Conservation (phyloP, 2,888 invertebrate species). For the Colletes collaris region DNA sequence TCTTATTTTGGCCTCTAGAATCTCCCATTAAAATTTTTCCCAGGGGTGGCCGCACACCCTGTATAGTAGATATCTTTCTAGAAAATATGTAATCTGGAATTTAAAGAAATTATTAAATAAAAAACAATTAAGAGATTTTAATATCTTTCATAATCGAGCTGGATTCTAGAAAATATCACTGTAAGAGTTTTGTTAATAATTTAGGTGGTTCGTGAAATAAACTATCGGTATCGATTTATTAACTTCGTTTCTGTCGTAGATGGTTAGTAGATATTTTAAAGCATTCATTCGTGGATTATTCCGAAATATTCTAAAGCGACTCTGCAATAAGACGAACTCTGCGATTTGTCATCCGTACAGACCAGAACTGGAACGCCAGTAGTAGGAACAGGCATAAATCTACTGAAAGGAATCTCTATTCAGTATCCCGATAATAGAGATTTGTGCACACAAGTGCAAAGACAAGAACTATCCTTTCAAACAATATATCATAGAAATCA, state of each 20-base stretch:
- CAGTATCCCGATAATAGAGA: constrained; percentile 5
- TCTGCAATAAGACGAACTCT: neutral
- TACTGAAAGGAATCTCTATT: constrained; percentile 17
- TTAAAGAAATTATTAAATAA: no score
- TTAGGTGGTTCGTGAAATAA: no score
- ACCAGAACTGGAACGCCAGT: neutral
- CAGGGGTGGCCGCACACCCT: no score
- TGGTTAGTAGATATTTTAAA: neutral
- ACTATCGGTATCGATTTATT: no score
- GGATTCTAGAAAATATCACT: neutral
- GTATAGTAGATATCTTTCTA: no score
- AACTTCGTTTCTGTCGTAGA: no score
- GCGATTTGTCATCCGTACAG: neutral
- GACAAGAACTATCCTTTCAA: neutral
- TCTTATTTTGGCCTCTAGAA: no score
- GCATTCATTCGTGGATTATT: neutral
- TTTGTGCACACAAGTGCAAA: constrained; percentile 6
- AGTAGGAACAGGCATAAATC: constrained; percentile 19
- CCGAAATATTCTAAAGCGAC: neutral
- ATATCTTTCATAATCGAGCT: no score
- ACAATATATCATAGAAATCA: neutral
- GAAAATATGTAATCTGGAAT: no score
- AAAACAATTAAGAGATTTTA: no score
- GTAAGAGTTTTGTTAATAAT: neutral
- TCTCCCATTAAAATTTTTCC: no score